Evolutionary conservation across 2,113 vertebrate genomes (phyloP).

Genomic region (Dromiciops gliroides): DNA sequence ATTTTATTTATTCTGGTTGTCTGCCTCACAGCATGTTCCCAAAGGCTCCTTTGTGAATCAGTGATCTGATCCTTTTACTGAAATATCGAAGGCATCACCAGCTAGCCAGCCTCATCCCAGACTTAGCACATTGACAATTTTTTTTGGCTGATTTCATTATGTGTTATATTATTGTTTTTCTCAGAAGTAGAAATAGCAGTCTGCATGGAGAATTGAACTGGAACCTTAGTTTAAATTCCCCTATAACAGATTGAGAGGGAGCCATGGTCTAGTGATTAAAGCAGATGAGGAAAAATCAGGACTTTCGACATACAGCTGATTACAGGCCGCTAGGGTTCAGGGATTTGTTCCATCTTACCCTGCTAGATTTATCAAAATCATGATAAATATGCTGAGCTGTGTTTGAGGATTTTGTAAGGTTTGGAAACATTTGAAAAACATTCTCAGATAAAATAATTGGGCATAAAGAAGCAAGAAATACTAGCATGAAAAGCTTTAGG

Average conservation of each 20-base stretch:
- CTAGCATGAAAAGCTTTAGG: background rate
- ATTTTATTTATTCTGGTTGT: conserved; percentile 65
- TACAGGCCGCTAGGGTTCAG: conserved; percentile 2
- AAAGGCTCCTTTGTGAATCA: conserved; percentile 66
- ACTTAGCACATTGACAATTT: background rate
- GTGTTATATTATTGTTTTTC: conserved; percentile 29
- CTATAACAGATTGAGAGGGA: background rate
- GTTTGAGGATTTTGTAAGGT: conserved; percentile 66
- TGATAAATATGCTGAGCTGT: conserved; percentile 65
- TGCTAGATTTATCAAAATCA: background rate
- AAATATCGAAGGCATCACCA: background rate
- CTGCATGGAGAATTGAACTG: conserved; percentile 46
- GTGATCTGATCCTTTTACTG: conserved; percentile 2
- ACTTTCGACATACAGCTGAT: background rate
- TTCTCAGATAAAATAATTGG: conserved; percentile 48
- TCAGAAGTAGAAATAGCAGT: background rate
- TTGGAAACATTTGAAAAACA: conserved; percentile 50
- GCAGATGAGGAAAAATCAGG: conserved; percentile 47
- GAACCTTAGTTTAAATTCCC: conserved; percentile 41
- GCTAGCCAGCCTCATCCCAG: background rate
- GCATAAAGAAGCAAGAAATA: conserved; percentile 28
- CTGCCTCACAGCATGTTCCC: conserved; percentile 53
- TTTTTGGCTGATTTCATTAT: conserved; percentile 13
- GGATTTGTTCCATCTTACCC: background rate
- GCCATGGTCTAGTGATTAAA: conserved; percentile 32